Base-by-base conservation (phyloP, 2,888 invertebrate species). In the Sepiola atlantica region DNA sequence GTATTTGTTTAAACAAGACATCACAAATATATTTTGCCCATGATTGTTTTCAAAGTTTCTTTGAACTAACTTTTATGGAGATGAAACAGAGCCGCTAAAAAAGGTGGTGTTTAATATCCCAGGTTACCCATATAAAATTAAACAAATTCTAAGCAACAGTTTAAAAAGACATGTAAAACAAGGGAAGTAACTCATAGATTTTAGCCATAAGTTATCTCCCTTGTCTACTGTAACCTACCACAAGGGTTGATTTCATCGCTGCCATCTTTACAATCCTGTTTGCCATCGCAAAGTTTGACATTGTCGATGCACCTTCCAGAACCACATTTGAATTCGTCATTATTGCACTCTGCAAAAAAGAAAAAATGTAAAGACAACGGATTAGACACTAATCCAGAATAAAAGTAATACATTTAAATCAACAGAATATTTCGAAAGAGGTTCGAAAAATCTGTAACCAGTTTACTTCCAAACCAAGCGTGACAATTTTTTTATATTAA, bases 161-260 rank as follows among this genome's bases (percentile, higher is more conserved):
- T 45, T 45, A 45, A 45, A 45, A 45, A 61, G 24, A 24, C n/a
- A 18, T 24, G 16, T 92, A 3, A 45, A 32, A 94, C n/a, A 54
- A 28, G 61, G n/a, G 61, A n/a, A n/a, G 35, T 92, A 61, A 92
- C 28, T 92, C 35, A 18, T 28, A 28, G 12, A n/a, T 61, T 61
- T 24, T 28, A 77, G 20, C 55, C n/a, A 91, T 28, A 35, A 57
- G 32, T 94, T n/a, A 10, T 35, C 35, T 55, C 35, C 55, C 92
- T 21, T 94, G 92, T 28, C 8, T 45, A 45, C 45, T 35, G 21
- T 24, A 57, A 95, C 95, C 94, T 94, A 96, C 96, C 95, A 95
- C 96, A 96, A n/a, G 95, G 77, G 8, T 98, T 98, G 90, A 97
- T 97, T 97, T 98, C 98, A 97, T 99, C 98, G 94, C 98, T 98